phyloP scores from a whole-genome alignment of 2,113 vertebrate genomes.

The Dasypus novemcinctus region DNA sequence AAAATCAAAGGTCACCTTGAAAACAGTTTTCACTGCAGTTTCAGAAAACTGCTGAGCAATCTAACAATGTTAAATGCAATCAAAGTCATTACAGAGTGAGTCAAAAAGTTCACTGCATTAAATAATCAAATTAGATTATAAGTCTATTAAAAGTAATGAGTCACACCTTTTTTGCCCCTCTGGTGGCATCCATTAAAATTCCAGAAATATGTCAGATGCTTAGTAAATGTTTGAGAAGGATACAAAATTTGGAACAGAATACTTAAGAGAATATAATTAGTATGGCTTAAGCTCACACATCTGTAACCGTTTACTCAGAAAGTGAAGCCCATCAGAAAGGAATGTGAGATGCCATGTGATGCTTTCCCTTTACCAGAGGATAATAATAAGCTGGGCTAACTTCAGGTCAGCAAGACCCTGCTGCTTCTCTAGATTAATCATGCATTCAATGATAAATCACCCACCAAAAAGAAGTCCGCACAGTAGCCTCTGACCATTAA shows the following conservation, averaged over 20 bases:
- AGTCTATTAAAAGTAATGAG: slow-evolving; percentile 10
- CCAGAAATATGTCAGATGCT: slow-evolving; percentile 12
- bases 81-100: not conserved
- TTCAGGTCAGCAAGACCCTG: not conserved
- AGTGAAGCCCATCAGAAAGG: not conserved
- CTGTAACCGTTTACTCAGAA: slow-evolving; percentile 11
- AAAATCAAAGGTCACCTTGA: slow-evolving; percentile 29
- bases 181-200: slow-evolving; percentile 25
- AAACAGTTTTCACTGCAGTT: not conserved
- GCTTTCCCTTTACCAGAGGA: not conserved
- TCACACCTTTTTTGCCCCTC: not conserved
- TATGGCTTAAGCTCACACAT: not conserved
- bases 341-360: not conserved
- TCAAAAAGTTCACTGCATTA: not conserved
- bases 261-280: not conserved
- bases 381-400: not conserved
- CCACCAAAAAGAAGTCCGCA: not conserved
- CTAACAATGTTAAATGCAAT: slow-evolving; percentile 39
- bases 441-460: not conserved
- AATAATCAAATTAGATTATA: slow-evolving; percentile 12
- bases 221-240: not conserved
- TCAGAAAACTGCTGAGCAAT: slow-evolving; percentile 10
- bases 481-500: not conserved
- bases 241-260: not conserved
- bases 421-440: not conserved